phyloP scores from a whole-genome alignment of 2,113 vertebrate genomes.

The Coptodon rendalli region DNA sequence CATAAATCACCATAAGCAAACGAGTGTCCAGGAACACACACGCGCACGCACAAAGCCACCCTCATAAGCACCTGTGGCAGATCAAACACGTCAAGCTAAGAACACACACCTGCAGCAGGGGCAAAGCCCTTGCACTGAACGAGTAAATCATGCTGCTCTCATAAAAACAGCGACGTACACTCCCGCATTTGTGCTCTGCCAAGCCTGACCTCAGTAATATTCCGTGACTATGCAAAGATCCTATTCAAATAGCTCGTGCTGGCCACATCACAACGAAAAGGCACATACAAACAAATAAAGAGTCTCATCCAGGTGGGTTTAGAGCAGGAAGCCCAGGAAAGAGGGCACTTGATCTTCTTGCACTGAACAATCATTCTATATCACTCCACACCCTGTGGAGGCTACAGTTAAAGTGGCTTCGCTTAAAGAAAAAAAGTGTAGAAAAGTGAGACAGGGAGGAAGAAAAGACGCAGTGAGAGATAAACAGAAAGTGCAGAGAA shows the following conservation, averaged over 20 bases:
- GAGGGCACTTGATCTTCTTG: not conserved
- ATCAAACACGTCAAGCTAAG: conserved; percentile 45
- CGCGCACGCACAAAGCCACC: not conserved
- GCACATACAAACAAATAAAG: conserved; percentile 20
- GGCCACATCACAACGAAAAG: not conserved
- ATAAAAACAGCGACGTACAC: conserved; percentile 11
- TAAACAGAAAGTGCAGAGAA: not conserved
- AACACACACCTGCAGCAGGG: conserved; percentile 51
- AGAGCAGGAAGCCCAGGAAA: not conserved
- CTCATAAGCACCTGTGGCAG: conserved; percentile 41
- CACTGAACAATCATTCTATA: not conserved
- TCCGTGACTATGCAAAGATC: conserved; percentile 39
- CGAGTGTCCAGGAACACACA: not conserved
- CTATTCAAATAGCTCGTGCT: conserved; percentile 30
- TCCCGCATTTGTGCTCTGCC: not conserved
- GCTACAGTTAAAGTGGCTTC: not conserved
- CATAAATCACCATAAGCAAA: conserved; percentile 36
- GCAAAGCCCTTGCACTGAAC: conserved; percentile 17
- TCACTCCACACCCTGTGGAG: not conserved
- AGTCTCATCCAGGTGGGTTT: conserved; percentile 14
- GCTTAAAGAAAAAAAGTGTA: not conserved
- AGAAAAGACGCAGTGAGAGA: not conserved
- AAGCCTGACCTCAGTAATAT: conserved; percentile 11
- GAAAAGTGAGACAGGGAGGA: not conserved
- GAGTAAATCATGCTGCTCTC: conserved; percentile 38